Evolutionary conservation across 1,140 invertebrate species (phyloP), one percentile per base, ranked within the genome.

Genomic region (Drosophila novamexicana): DNA sequence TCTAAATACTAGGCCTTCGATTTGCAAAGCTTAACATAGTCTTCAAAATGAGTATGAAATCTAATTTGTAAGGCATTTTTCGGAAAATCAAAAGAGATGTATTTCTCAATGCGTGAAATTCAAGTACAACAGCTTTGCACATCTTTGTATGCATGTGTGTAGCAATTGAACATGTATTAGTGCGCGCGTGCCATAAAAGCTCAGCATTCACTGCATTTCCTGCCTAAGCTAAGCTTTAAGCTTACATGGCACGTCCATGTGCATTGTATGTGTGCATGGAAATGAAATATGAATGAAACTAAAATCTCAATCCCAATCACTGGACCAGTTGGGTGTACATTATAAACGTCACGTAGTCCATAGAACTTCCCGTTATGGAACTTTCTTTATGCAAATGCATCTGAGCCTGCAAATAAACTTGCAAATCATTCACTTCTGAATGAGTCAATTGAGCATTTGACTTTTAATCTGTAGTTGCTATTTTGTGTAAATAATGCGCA

Each of bases 281-380:
- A 29, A 29, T 29, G 22, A 29, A 5, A 4, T 29, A 29, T 29
- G 4, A 0, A 29, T 29, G 4, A 4, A 29, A 29, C 3, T 29
- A 5, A 29, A 29, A 29, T 29, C 0, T 22, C 22, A 29, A 29
- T 29, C 58, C 42, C 14, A 37, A 14, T 10, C 16, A 62, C 50
- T 45, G 45, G 62, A 39, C 42, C 22, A 62, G 34, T 32, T 14
- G 14, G 29, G 45, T 37, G 22, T 49, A 86, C 62, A 50, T 34
- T 57, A 14, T 3, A 68, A 54, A 54, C 71, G 82, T 85, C 81
- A 85, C 81, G 82, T 85, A 85, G 70, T 50, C 81, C 77, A 39
- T 9, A 49, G 56, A 63, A 16, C 7, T 14, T 22, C 42, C 6
- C 2, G n/a, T 39, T 12, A 39, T 14, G n/a, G 18, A 14, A 32